Base-by-base conservation (phyloP, 2,797 vertebrate species). In the Sebastes glaucus region DNA sequence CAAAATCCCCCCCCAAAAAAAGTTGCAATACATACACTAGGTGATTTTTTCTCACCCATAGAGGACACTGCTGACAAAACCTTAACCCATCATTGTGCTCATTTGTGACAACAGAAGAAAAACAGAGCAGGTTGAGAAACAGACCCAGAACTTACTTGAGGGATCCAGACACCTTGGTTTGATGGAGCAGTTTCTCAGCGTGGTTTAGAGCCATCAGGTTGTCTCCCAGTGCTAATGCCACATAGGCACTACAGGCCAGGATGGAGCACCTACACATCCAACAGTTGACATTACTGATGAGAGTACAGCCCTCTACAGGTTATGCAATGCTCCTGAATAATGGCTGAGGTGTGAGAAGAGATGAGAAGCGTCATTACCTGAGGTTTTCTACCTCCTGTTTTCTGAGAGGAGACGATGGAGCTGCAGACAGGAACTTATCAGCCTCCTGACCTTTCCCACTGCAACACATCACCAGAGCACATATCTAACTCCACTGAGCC, bases 341-440 rank as follows among this genome's bases (percentile, higher is more conserved):
- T 2, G 62, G 35, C 3, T 25, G 11, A 10, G 55, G 67, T 10
- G 33, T 25, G 23, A 10, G 13, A 42, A 33, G 11, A 53, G n/a
- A 32, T 42, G 11, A 71, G 28, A 7, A 9, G 3, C 35, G 18
- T 72, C 18, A 80, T 95, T 94, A 98, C 99, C 98, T 97, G 90
- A 99, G 96, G 88, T 99, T 99, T 94, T 99, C 98, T 55, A 99
- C 94, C 89, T 99, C 99, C 88, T 98, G 98, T 88, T 98, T 99
- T 90, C 97, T 97, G 83, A 99, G 92, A 49, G 98, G 98, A 1
- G 99, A 99, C 35, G 99, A 99, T 6, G 99, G 99, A 35, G 97
- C 96, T 71, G 98, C 97, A 80, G 98, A 96, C 87, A 98, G 94
- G 87, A 98, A 98, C 93, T 98, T 99, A 90, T 99, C 99, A 64